Conservation (phyloP, 2,888 invertebrate species). For the Ceraclea dissimilis region DNA sequence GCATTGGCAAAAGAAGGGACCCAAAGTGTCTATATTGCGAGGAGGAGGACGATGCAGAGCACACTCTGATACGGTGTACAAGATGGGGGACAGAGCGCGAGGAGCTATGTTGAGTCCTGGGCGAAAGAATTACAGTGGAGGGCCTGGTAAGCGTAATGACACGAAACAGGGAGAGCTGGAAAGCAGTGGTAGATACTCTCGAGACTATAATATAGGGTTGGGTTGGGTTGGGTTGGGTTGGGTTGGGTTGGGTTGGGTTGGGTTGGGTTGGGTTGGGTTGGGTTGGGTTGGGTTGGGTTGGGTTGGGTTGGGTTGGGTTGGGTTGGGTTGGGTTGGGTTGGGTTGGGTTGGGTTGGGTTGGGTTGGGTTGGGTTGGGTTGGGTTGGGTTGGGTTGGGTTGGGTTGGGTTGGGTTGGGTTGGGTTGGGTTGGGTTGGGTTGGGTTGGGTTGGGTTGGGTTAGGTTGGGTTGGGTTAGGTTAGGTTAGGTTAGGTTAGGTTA, state of each 20-base stretch:
- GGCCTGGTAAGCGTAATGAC: too few species aligned
- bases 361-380: constrained; percentile 11
- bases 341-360: constrained; percentile 7
- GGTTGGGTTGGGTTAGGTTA: neutral
- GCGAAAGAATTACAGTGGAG: too few species aligned
- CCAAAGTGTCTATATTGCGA: too few species aligned
- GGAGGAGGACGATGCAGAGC: too few species aligned
- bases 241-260: constrained; percentile 5
- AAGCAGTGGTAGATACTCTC: too few species aligned
- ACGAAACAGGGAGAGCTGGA: too few species aligned
- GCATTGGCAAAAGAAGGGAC: too few species aligned
- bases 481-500: constrained; percentile 3
- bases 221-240: constrained; percentile 4
- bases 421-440: constrained; percentile 10
- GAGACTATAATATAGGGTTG: too few species aligned
- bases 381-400: constrained; percentile 11
- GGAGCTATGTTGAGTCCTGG: too few species aligned
- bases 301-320: constrained; percentile 7
- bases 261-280: constrained; percentile 6
- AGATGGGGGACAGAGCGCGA: too few species aligned
- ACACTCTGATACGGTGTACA: too few species aligned
- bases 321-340: constrained; percentile 8
- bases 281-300: constrained; percentile 7
- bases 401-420: constrained; percentile 11
- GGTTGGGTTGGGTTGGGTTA: constrained; percentile 3